phyloP scores from a whole-genome alignment of 2,797 vertebrate genomes.

The Craterocephalus amniculus region DNA sequence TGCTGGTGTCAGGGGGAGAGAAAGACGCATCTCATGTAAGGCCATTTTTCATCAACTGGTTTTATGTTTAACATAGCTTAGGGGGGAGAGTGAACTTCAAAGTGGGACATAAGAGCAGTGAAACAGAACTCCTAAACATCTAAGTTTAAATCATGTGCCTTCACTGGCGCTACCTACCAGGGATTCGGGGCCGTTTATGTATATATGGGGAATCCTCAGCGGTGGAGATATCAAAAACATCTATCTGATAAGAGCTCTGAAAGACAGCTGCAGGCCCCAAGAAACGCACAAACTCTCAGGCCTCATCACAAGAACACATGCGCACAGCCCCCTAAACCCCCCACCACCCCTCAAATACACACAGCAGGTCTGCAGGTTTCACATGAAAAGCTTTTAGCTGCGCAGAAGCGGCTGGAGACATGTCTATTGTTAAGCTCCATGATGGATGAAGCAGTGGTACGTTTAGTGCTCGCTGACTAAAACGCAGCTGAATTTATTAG shows the following conservation, averaged over 20 bases:
- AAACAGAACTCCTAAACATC: conserved; percentile 73
- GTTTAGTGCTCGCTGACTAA: conserved; percentile 87
- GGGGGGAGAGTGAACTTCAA: conserved; percentile 29
- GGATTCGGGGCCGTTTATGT: conserved; percentile 71
- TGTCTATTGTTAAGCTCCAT: conserved; percentile 85
- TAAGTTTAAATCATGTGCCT: conserved; percentile 31
- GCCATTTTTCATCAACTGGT: conserved; percentile 42
- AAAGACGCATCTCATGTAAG: conserved; percentile 29
- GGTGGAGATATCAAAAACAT: conserved; percentile 81
- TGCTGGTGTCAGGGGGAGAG: neutral
- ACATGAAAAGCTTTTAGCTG: conserved; percentile 87
- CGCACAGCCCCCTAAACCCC: neutral
- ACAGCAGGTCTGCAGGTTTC: conserved; percentile 76
- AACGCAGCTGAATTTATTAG: conserved; percentile 90
- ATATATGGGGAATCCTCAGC: conserved; percentile 75
- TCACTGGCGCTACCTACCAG: conserved; percentile 13
- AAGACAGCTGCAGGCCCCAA: conserved; percentile 41
- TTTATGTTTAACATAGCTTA: conserved; percentile 32
- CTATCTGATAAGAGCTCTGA: conserved; percentile 82
- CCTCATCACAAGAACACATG: conserved; percentile 22
- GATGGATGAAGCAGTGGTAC: conserved; percentile 89
- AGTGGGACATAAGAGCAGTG: conserved; percentile 46
- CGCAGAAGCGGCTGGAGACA: conserved; percentile 79
- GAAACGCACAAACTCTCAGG: conserved; percentile 41
- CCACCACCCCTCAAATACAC: conserved; percentile 5